Conservation (phyloP, 2,113 vertebrate genomes). For the Chaetodon auriga region DNA sequence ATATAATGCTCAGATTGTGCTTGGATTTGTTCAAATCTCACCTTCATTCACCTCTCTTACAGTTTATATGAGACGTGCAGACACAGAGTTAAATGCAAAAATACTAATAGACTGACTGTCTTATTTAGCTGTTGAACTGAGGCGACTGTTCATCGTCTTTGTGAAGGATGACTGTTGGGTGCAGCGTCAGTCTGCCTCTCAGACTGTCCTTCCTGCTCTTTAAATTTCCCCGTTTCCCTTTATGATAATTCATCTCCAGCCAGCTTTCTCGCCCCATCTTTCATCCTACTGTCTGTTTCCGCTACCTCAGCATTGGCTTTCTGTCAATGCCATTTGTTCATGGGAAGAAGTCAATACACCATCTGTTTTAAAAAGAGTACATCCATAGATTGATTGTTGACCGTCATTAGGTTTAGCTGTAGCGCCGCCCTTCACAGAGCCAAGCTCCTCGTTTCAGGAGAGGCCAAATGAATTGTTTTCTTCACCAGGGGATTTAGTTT, state of each 20-base stretch:
- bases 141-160: no score
- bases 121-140: background rate
- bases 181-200: background rate
- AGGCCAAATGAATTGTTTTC: background rate
- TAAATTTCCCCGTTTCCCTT: background rate
- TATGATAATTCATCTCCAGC: slow-evolving; percentile 16
- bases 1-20: background rate
- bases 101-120: background rate
- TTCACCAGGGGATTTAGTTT: background rate
- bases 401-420: slow-evolving; percentile 10
- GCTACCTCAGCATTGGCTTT: slow-evolving; percentile 33
- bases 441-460: background rate
- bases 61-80: no score
- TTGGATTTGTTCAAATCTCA: background rate
- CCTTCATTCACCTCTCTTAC: background rate
- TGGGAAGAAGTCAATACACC: slow-evolving; percentile 28
- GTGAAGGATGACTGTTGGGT: no score
- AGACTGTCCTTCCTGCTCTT: background rate
- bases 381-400: slow-evolving; percentile 45
- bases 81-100: background rate
- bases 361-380: slow-evolving; percentile 21
- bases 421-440: background rate
- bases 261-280: background rate
- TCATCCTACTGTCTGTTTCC: slow-evolving; percentile 8
- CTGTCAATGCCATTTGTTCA: slow-evolving; percentile 26